These are phyloP conservation scores for Micronycteris hirsuta DNA, from an alignment of 2,113 vertebrate genomes.

Conservation along the genomic window DNA sequence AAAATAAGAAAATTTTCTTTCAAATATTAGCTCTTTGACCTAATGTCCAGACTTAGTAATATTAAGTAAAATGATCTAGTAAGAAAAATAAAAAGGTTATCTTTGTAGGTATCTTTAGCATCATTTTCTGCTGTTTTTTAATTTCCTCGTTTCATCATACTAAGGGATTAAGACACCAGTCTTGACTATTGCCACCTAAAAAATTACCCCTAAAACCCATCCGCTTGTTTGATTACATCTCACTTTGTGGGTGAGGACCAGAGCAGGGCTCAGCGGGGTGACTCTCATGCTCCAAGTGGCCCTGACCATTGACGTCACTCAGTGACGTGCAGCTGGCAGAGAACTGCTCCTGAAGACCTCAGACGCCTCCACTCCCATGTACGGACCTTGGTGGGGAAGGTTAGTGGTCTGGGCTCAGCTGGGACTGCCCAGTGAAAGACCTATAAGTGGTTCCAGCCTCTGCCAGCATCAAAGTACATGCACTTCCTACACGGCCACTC, in stretches of 20 bases:
- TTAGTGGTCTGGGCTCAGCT: background rate
- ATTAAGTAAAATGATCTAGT: background rate
- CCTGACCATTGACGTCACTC: background rate
- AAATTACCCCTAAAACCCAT: background rate
- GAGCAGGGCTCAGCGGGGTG: background rate
- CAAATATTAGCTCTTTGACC: background rate
- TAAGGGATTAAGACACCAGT: background rate
- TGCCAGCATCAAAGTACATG: background rate
- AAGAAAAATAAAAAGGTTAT: background rate
- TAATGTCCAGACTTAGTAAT: background rate
- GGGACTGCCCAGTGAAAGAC: accelerated
- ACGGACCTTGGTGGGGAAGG: background rate
- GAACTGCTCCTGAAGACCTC: accelerated
- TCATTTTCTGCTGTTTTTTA: background rate
- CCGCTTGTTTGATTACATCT: background rate
- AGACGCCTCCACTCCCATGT: background rate
- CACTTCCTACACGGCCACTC: accelerated
- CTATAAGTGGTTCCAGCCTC: background rate
- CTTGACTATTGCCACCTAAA: background rate
- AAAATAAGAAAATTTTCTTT: background rate
- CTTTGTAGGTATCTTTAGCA: background rate
- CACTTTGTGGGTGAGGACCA: background rate
- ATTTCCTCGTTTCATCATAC: background rate
- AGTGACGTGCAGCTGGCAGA: background rate
- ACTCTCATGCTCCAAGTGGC: accelerated